Percentiles rank a stretch among this genome's conserved stretches.
phyloP scores from a whole-genome alignment of 2,888 invertebrate genomes.

The Drosophila anceps region DNA sequence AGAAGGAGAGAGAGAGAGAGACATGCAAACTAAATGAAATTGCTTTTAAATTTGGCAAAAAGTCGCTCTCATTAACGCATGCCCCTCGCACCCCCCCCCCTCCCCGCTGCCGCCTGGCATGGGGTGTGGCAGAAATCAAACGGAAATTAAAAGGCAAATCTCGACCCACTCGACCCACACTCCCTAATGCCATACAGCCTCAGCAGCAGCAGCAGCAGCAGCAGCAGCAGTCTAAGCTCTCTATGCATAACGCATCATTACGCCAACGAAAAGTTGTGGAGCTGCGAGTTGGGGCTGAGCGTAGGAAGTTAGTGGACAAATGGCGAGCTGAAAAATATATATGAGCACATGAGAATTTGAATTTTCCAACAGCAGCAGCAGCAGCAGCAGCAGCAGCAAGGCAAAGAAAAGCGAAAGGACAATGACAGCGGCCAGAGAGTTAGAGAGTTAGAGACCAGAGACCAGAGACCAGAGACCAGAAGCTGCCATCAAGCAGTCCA shows the following conservation, averaged over 20 bases:
- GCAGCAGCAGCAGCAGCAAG: slow-evolving; percentile 23
- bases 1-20: background rate
- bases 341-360: slow-evolving; percentile 53
- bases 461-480: slow-evolving; percentile 20
- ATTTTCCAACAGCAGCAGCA: slow-evolving; percentile 16
- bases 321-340: slow-evolving; percentile 40
- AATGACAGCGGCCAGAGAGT: slow-evolving; percentile 34
- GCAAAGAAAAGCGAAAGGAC: slow-evolving; percentile 59
- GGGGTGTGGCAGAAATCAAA: slow-evolving; percentile 60
- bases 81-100: background rate
- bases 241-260: slow-evolving; percentile 74
- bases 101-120: no score
- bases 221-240: slow-evolving; percentile 19
- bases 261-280: slow-evolving; percentile 53
- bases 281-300: background rate
- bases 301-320: slow-evolving; percentile 34
- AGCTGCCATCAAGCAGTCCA: slow-evolving; percentile 31
- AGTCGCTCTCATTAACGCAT: slow-evolving; percentile 59
- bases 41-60: slow-evolving; percentile 66
- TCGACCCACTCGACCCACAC: background rate
- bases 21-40: slow-evolving; percentile 51
- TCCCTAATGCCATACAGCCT: background rate
- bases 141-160: slow-evolving; percentile 68
- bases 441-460: slow-evolving; percentile 20
- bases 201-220: slow-evolving; percentile 11